These are phyloP conservation scores for Chelidonichthys spinosus DNA, from an alignment of 2,797 vertebrate genomes.

Conservation along the genomic window DNA sequence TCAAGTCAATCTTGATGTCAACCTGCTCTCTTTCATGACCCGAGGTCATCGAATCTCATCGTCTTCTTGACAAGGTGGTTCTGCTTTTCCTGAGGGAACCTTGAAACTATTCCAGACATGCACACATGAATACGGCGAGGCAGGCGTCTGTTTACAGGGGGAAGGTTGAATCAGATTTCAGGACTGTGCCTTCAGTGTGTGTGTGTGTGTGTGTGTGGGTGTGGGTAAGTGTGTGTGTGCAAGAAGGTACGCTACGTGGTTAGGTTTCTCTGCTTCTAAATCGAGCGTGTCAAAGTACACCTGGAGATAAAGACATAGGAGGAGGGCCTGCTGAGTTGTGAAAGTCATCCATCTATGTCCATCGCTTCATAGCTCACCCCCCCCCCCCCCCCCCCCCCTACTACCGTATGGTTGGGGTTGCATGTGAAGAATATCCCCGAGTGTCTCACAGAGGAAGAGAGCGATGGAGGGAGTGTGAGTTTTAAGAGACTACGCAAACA, in stretches of 20 bases:
- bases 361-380: constrained; percentile 24
- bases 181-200: constrained; percentile 25
- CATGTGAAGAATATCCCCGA: constrained; percentile 31
- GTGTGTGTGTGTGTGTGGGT: neutral
- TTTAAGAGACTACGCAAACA: constrained; percentile 1
- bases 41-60: constrained; percentile 42
- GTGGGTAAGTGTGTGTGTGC: constrained; percentile 17
- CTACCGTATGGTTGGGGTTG: constrained; percentile 23
- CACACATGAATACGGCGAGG: constrained; percentile 24
- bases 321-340: constrained; percentile 62
- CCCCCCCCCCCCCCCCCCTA: neutral
- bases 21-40: constrained; percentile 31
- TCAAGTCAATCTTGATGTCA: constrained; percentile 19
- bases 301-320: constrained; percentile 65
- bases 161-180: constrained; percentile 60
- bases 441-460: neutral
- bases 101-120: constrained; percentile 57
- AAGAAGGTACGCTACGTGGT: constrained; percentile 32
- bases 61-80: constrained; percentile 27
- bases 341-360: constrained; percentile 71
- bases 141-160: constrained; percentile 42
- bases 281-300: constrained; percentile 71
- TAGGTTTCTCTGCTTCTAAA: constrained; percentile 67
- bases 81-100: constrained; percentile 45
- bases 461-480: neutral